These are phyloP conservation scores for Liolophura sinensis DNA, from an alignment of 1,140 invertebrate genomes.

Conservation along the genomic window DNA sequence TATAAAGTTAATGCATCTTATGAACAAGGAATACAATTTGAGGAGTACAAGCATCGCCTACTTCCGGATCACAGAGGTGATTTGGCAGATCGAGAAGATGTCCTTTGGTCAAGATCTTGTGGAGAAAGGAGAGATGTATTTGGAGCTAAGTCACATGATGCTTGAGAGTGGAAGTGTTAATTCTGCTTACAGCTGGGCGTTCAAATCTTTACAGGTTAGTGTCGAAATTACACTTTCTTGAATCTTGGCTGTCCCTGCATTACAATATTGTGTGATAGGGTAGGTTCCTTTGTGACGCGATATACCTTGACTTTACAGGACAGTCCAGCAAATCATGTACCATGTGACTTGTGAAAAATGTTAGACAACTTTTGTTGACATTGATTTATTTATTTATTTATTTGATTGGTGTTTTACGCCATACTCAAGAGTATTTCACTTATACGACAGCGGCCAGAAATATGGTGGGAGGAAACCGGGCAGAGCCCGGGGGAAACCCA, in stretches of 20 bases:
- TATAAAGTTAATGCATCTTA: slow-evolving; percentile 45
- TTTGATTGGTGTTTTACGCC: too few species aligned
- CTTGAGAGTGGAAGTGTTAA: slow-evolving; percentile 45
- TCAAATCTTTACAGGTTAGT: slow-evolving; percentile 43
- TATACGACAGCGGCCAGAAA: too few species aligned
- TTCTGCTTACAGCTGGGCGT: slow-evolving; percentile 39
- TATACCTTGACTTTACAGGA: too few species aligned
- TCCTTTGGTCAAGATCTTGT: slow-evolving; percentile 49
- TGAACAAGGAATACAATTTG: slow-evolving; percentile 45
- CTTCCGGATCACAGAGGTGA: slow-evolving; percentile 37
- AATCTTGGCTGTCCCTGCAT: slow-evolving; percentile 4
- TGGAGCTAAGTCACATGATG: slow-evolving; percentile 39
- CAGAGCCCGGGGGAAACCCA: too few species aligned
- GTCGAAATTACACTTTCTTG: background rate
- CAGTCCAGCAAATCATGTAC: too few species aligned
- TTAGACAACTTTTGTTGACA: too few species aligned
- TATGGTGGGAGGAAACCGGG: too few species aligned
- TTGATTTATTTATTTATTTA: too few species aligned
- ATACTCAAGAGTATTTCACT: too few species aligned
- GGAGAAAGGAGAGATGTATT: slow-evolving; percentile 32
- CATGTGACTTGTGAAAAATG: too few species aligned
- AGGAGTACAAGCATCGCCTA: slow-evolving; percentile 34
- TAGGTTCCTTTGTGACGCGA: too few species aligned
- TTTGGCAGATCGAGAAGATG: slow-evolving; percentile 47
- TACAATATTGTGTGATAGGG: background rate